Evolutionary conservation across 2,888 invertebrate genomes (phyloP).

Genomic region (Phaedon cochleariae): DNA sequence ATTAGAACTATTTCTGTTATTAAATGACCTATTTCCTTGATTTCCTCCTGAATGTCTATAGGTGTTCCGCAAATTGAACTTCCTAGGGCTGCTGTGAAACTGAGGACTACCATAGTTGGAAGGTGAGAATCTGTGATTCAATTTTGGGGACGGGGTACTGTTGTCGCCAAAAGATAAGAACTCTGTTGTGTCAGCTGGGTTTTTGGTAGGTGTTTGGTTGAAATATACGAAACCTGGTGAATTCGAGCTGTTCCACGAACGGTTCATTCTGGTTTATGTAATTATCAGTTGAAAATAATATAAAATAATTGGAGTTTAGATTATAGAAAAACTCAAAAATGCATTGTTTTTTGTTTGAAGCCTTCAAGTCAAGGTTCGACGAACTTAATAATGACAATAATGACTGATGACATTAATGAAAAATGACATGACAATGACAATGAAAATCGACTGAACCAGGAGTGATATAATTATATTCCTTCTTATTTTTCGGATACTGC

Average conservation of each 20-base stretch:
- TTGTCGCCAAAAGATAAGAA: slow-evolving; percentile 30
- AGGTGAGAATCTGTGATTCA: slow-evolving; percentile 19
- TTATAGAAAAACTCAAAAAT: too few relatives aligned
- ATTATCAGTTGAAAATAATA: too few relatives aligned
- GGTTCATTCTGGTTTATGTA: slow-evolving; percentile 28
- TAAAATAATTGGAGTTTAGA: too few relatives aligned
- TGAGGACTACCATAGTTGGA: slow-evolving; percentile 29
- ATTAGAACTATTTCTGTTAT: neutral
- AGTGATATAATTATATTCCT: too few relatives aligned
- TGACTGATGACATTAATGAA: too few relatives aligned
- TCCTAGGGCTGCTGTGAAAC: slow-evolving; percentile 30
- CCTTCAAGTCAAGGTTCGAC: too few relatives aligned
- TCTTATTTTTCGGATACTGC: too few relatives aligned
- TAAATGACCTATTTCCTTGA: slow-evolving; percentile 19
- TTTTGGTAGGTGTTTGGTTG: slow-evolving; percentile 19
- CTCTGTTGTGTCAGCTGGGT: slow-evolving; percentile 27
- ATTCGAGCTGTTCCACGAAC: slow-evolving; percentile 23
- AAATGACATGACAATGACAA: too few relatives aligned
- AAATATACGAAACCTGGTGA: slow-evolving; percentile 39
- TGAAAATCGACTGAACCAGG: too few relatives aligned
- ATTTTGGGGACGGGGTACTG: slow-evolving; percentile 19
- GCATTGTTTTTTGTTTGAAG: too few relatives aligned
- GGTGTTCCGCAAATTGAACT: slow-evolving; percentile 27
- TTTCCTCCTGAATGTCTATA: slow-evolving; percentile 24
- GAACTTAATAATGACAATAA: too few relatives aligned